Conservation (phyloP, 2,888 invertebrate genomes). For the Meiosimyza decipiens region DNA sequence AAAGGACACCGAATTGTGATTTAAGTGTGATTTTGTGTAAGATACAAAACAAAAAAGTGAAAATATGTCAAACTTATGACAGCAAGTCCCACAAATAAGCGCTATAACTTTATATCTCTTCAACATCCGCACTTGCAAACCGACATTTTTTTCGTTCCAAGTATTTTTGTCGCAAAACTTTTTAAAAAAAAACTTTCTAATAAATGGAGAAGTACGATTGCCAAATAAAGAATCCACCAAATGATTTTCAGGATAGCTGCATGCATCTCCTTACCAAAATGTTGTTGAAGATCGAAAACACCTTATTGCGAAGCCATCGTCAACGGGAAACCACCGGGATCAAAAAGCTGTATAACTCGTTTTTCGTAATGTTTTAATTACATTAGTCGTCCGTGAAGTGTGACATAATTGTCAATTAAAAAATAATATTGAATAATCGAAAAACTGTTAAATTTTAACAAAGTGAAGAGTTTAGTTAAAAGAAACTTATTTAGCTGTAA, state of each 20-base stretch:
- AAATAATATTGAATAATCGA: too few relatives aligned
- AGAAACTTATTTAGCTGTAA: too few relatives aligned
- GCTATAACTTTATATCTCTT: too few relatives aligned
- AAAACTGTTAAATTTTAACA: too few relatives aligned
- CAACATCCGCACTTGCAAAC: too few relatives aligned
- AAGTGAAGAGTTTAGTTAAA: too few relatives aligned
- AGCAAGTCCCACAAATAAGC: too few relatives aligned
- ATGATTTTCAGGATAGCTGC: slow-evolving; percentile 64
- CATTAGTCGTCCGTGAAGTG: slow-evolving; percentile 21
- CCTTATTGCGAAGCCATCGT: slow-evolving; percentile 82
- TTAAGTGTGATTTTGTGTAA: too few relatives aligned
- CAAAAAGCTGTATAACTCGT: slow-evolving; percentile 87
- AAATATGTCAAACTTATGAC: too few relatives aligned
- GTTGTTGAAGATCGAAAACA: slow-evolving; percentile 79
- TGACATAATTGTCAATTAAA: too few relatives aligned
- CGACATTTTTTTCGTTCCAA: neutral
- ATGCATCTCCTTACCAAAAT: slow-evolving; percentile 70
- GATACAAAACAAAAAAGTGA: too few relatives aligned
- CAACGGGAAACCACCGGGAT: slow-evolving; percentile 87
- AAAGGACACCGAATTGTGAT: too few relatives aligned
- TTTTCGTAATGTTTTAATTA: slow-evolving; percentile 86
- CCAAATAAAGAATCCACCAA: slow-evolving; percentile 57
- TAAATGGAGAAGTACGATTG: slow-evolving; percentile 65
- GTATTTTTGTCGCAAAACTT: neutral
- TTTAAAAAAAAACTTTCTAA: slow-evolving; percentile 43